A percentile compares a stretch with the other conserved stretches of the same genome.
phyloP scores from a whole-genome alignment of 2,888 invertebrate genomes.

The Diarsia dahlii region DNA sequence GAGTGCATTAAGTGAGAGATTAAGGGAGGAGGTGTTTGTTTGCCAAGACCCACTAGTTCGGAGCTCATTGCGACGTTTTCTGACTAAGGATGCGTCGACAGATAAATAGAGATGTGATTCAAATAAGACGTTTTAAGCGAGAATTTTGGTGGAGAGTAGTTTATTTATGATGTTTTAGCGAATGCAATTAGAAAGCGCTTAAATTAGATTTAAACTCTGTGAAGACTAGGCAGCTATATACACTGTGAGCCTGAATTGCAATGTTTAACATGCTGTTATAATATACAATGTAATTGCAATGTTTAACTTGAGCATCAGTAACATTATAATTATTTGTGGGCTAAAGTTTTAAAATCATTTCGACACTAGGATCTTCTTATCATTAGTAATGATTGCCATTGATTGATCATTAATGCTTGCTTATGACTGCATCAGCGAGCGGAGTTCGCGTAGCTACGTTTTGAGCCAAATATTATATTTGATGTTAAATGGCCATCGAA shows the following conservation, averaged over 20 bases:
- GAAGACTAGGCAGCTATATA: neutral
- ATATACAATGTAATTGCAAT: neutral
- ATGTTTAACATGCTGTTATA: neutral
- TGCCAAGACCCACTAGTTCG: conserved; percentile 63
- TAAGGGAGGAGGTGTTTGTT: conserved; percentile 64
- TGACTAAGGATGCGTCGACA: conserved; percentile 47
- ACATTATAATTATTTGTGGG: neutral
- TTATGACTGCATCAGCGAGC: too few relatives aligned
- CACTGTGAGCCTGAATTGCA: neutral
- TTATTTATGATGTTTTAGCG: conserved; percentile 30
- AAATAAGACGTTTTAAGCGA: conserved; percentile 32
- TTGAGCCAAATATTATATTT: too few relatives aligned
- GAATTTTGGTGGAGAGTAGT: conserved; percentile 19
- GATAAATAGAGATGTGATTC: conserved; percentile 46
- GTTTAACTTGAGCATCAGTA: neutral
- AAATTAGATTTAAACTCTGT: conserved; percentile 1
- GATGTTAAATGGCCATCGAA: too few relatives aligned
- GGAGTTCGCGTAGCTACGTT: too few relatives aligned
- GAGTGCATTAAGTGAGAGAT: conserved; percentile 64
- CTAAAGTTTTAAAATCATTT: neutral
- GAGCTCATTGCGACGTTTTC: conserved; percentile 67
- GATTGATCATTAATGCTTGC: too few relatives aligned
- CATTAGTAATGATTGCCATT: too few relatives aligned
- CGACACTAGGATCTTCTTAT: neutral
- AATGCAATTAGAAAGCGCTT: conserved; percentile 16